phyloP scores from a whole-genome alignment of 2,113 vertebrate species.

The Hippocampus comes region DNA sequence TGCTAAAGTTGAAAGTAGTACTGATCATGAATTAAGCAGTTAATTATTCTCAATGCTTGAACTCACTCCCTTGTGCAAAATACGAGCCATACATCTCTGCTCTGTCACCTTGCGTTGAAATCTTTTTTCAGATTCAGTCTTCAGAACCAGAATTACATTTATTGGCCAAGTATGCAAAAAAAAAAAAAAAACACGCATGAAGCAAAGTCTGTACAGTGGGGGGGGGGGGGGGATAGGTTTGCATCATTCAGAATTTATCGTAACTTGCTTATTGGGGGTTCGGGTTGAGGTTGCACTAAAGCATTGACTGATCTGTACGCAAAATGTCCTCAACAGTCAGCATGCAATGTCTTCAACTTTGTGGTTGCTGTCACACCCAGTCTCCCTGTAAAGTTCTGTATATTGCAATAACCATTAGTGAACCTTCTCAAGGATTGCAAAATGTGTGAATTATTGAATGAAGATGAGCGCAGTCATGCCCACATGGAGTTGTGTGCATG shows the following conservation, averaged over 20 bases:
- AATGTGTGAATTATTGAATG: slow-evolving; percentile 41
- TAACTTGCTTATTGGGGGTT: too few relatives aligned
- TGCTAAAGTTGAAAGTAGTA: neutral
- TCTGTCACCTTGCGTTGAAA: neutral
- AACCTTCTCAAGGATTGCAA: slow-evolving; percentile 5
- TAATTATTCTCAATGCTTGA: neutral
- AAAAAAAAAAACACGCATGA: too few relatives aligned
- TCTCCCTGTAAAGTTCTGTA: neutral
- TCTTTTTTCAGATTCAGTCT: neutral
- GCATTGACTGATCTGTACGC: neutral
- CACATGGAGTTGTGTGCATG: slow-evolving; percentile 23
- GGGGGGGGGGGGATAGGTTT: too few relatives aligned
- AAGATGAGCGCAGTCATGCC: slow-evolving; percentile 7
- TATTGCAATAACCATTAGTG: neutral
- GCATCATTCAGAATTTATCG: too few relatives aligned
- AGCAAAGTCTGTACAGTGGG: too few relatives aligned
- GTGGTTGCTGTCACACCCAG: neutral
- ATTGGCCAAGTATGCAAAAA: too few relatives aligned
- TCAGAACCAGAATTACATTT: too few relatives aligned
- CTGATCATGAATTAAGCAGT: neutral
- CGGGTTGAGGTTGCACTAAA: neutral
- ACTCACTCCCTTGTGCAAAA: too few relatives aligned
- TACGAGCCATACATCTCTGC: neutral
- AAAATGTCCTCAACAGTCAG: neutral
- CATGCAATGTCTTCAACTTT: neutral